Evolutionary conservation across 2,797 vertebrate species (phyloP), one percentile per base, ranked within the genome.

Genomic region (Sardinella longiceps): DNA sequence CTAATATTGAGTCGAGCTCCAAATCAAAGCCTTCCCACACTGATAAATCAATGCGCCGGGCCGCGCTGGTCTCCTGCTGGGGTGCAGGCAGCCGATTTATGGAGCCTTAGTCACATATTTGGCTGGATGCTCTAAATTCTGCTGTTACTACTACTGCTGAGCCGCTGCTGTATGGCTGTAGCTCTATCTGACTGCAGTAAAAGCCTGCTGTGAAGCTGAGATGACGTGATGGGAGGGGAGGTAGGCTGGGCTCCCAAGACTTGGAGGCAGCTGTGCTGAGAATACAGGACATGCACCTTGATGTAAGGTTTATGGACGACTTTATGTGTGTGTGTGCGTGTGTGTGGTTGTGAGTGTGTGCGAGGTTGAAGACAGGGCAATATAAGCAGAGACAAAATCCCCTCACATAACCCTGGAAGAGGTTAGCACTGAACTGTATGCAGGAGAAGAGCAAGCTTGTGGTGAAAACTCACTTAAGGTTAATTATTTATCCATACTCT

Each of bases 1-100:
- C 70, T 77, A 77, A 77, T 77, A 77, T 77, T 7, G 70, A 77
- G 70, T 37, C 37, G 6, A 39, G 70, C 37, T 20, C 70, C 70
- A 77, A 77, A 77, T 77, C 70, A 77, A 43, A 77, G 70, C 43
- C 70, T 77, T 20, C 70, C 70, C 70, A 77, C 37, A 77, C 70
- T 43, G 70, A 77, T 77, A 77, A 77, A 77, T 77, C 70, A 43
- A 77, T 77, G 70, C 15, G 66, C 66, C 23, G 45, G 5, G 45
- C 2, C 5, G 39, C 39, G 5, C 39, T 48, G 46, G 30, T 23
- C 70, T 1, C 28, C 37, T 4, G 33, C 70, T 77, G 70, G 14
- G 18, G 37, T 43, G 70, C 70, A 20, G 15, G 70, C 70, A 20
- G 15, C 37, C 70, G 37, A 77, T 77, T 77, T 77, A 77, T 77